Percentiles rank a stretch among this genome's conserved stretches.
Conservation (phyloP, 1,140 invertebrate genomes). For the Sycobia sp. region DNA sequence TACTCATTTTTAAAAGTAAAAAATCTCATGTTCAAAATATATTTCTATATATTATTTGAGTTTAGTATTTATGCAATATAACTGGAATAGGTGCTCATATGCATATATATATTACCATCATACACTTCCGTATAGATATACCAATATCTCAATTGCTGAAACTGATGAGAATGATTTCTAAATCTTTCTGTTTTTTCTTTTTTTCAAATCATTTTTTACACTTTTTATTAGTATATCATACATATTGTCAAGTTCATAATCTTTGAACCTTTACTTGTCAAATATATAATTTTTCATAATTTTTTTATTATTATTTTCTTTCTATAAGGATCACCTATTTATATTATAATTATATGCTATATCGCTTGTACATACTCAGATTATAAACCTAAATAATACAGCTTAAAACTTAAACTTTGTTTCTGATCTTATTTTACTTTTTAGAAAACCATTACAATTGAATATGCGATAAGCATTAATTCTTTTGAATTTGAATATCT, state of each 20-base stretch:
- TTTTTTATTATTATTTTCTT: constrained; percentile 40
- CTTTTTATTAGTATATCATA: constrained; percentile 26
- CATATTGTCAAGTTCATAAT: constrained; percentile 26
- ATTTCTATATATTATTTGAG: constrained; percentile 11
- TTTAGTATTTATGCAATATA: background rate
- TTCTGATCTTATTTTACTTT: background rate
- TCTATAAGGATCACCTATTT: constrained; percentile 33
- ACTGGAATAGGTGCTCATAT: background rate
- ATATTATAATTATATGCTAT: constrained; percentile 40
- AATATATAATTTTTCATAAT: constrained; percentile 31
- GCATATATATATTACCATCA: constrained; percentile 1
- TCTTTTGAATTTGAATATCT: too few relatives aligned
- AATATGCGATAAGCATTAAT: too few relatives aligned
- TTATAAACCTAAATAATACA: constrained; percentile 49
- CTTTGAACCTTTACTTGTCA: constrained; percentile 29
- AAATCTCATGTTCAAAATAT: constrained; percentile 25
- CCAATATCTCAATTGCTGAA: constrained; percentile 2
- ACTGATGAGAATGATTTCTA: background rate
- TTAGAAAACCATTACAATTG: too few relatives aligned
- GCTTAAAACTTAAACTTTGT: constrained; percentile 39
- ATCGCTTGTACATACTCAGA: constrained; percentile 51
- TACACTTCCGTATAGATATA: background rate
- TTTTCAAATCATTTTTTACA: background rate
- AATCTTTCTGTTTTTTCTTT: constrained; percentile 4
- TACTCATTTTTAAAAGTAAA: constrained; percentile 25